Evolutionary conservation across 2,797 vertebrate genomes (phyloP), one percentile per base, ranked within the genome.

Genomic region (Discoglossus pictus): DNA sequence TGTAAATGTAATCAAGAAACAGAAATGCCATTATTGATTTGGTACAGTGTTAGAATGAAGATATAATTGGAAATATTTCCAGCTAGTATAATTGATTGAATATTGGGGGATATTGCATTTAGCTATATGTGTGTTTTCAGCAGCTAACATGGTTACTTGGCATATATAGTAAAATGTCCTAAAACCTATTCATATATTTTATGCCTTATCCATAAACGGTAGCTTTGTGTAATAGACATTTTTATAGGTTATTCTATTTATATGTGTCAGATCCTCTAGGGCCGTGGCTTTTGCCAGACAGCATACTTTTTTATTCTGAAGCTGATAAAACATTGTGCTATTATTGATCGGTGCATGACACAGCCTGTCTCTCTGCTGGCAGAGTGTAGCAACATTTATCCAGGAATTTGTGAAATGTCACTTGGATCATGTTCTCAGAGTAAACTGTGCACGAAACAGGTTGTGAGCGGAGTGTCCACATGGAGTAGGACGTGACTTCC

Each of bases 341-440:
- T 86, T 89, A 92, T 92, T 88, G 88, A 91, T 91, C 87, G 84
- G 82, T 84, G 83, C 83, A 80, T 86, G 89, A 87, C 88, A 88
- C 74, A 84, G 85, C 73, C 83, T 83, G 80, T 83, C 82, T 87
- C 68, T 88, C 79, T 87, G 76, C 84, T 81, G 78, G 79, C 80
- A 82, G 80, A 89, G 80, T 86, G 80, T 85, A 89, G 86, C 86
- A 91, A 91, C 87, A 90, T 91, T 91, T 91, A 91, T 92, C 88
- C 86, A 90, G 86, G 90, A 90, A 88, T 91, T 91, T 90, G 87
- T 87, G 86, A 91, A 91, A 91, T 92, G 89, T 91, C 90, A 91
- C 83, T 85, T 1, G 79, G 87, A 89, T 92, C 88, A 88, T 91
- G 87, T 88, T 91, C 80, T 1, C 78, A 82, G 88, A 82, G 88